These are phyloP conservation scores for Hydrolagus affinis DNA, from an alignment of 2,113 vertebrate genomes.

Conservation along the genomic window DNA sequence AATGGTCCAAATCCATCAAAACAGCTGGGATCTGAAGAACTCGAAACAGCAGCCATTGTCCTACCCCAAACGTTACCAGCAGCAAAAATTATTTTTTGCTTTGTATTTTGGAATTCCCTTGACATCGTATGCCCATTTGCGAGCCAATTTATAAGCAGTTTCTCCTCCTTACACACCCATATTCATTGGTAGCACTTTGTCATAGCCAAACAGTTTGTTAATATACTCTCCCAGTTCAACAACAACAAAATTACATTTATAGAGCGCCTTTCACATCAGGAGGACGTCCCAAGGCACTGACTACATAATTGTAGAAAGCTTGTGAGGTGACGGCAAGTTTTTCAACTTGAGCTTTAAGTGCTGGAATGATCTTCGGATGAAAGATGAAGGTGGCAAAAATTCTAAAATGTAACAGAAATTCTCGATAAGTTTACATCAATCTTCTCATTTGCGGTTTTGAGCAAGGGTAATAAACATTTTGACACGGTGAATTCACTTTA, in stretches of 20 bases:
- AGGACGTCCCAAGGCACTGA: too few relatives aligned
- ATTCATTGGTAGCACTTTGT: constrained; percentile 95
- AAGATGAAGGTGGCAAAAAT: too few relatives aligned
- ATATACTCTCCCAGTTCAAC: constrained; percentile 83
- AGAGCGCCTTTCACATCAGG: too few relatives aligned
- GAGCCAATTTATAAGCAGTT: constrained; percentile 88
- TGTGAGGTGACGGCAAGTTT: constrained; percentile 81
- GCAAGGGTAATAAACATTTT: too few relatives aligned
- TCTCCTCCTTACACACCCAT: constrained; percentile 92
- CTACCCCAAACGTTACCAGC: constrained; percentile 96
- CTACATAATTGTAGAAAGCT: constrained; percentile 82
- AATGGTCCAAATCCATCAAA: constrained; percentile 91
- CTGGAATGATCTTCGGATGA: constrained; percentile 78
- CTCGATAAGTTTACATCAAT: too few relatives aligned
- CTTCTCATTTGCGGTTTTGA: too few relatives aligned
- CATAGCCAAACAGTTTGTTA: constrained; percentile 79
- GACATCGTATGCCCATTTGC: constrained; percentile 84
- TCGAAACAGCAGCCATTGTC: constrained; percentile 87
- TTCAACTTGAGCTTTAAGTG: constrained; percentile 71
- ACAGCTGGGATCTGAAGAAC: constrained; percentile 83
- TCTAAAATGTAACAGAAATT: too few relatives aligned
- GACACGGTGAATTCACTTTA: too few relatives aligned
- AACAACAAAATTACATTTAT: too few relatives aligned
- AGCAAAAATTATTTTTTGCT: constrained; percentile 89
- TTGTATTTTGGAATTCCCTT: constrained; percentile 85